These are phyloP conservation scores for Penaeus japonicus DNA, from an alignment of 1,140 invertebrate genomes.

Conservation along the genomic window DNA sequence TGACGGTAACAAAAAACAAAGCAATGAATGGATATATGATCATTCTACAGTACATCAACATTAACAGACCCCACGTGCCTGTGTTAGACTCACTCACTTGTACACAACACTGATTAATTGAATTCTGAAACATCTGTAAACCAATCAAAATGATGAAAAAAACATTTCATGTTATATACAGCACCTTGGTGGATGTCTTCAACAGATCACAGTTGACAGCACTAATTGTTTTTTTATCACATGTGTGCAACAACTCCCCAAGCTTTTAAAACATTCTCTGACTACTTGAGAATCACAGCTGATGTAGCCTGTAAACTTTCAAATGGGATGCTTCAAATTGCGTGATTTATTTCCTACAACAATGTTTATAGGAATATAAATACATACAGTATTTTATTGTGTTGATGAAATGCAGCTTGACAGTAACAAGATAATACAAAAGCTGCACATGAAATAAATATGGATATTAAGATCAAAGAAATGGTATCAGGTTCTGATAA, in stretches of 20 bases:
- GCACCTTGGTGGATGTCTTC: slow-evolving; percentile 32
- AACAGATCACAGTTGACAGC: slow-evolving; percentile 35
- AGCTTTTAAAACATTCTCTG: background rate
- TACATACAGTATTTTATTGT: background rate
- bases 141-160: background rate
- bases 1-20: too few species aligned
- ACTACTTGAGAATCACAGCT: background rate
- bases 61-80: too few species aligned
- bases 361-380: background rate
- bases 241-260: background rate
- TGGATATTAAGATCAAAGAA: background rate
- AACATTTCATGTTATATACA: slow-evolving; percentile 3
- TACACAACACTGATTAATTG: background rate
- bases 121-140: background rate
- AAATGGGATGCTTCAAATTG: background rate
- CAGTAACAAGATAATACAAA: background rate
- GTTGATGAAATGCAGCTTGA: background rate
- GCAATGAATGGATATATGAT: too few species aligned
- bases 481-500: background rate
- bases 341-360: background rate
- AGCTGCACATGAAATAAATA: background rate
- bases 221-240: slow-evolving; percentile 4
- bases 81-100: background rate
- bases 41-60: too few species aligned
- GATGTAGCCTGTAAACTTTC: background rate